phyloP scores from a whole-genome alignment of 2,888 invertebrate genomes.

The Chrysolina americana region DNA sequence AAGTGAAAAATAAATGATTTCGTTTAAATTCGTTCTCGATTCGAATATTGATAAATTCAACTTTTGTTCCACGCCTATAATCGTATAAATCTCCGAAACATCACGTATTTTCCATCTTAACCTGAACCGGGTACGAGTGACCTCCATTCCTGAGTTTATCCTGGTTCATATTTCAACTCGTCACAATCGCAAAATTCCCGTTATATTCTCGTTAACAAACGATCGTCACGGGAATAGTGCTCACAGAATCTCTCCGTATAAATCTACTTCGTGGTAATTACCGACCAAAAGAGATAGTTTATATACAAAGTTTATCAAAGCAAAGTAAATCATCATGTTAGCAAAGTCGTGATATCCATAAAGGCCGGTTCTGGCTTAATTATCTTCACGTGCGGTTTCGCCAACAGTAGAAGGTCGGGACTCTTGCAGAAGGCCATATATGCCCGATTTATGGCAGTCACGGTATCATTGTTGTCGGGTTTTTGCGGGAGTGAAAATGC shows the following conservation, averaged over 20 bases:
- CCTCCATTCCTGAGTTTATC: slow-evolving; percentile 7
- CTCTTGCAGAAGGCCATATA: slow-evolving; percentile 62
- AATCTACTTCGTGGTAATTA: slow-evolving; percentile 58
- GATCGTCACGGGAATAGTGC: slow-evolving; percentile 44
- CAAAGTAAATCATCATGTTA: slow-evolving; percentile 66
- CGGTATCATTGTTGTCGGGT: slow-evolving; percentile 63
- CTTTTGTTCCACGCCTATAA: too few relatives aligned
- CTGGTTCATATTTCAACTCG: slow-evolving; percentile 10
- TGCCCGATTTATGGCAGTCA: slow-evolving; percentile 64
- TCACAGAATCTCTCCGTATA: slow-evolving; percentile 51
- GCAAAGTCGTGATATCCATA: slow-evolving; percentile 67
- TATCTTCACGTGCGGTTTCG: slow-evolving; percentile 68
- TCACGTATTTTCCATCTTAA: too few relatives aligned
- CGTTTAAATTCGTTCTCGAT: too few relatives aligned
- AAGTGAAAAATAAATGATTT: too few relatives aligned
- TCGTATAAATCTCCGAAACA: too few relatives aligned
- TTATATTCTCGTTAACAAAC: slow-evolving; percentile 34
- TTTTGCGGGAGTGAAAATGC: slow-evolving; percentile 50
- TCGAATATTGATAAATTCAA: too few relatives aligned
- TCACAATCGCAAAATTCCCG: slow-evolving; percentile 23
- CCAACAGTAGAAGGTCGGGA: slow-evolving; percentile 59
- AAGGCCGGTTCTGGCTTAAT: slow-evolving; percentile 67
- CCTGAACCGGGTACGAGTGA: background rate
- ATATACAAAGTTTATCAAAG: slow-evolving; percentile 67
- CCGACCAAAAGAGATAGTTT: slow-evolving; percentile 63